Percentiles rank a stretch among this genome's conserved stretches.
Conservation (phyloP, 2,888 invertebrate genomes). For the Balanococcus diminutus region DNA sequence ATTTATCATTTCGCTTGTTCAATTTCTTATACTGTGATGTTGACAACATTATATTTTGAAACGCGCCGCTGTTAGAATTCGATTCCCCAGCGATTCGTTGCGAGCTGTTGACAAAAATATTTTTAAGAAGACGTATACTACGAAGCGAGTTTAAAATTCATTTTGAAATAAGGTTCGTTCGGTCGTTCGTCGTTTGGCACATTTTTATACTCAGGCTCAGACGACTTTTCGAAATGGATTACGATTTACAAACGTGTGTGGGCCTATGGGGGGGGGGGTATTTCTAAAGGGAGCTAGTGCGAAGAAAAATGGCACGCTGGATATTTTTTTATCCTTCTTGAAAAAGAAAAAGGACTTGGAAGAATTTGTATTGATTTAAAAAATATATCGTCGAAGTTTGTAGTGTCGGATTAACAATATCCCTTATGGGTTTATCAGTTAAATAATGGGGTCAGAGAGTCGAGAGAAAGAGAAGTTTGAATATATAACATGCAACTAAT, state of each 20-base stretch:
- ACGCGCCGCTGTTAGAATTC: neutral
- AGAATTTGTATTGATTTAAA: slow-evolving; percentile 33
- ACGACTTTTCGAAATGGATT: neutral
- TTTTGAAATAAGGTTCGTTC: neutral
- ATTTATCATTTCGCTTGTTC: slow-evolving; percentile 14
- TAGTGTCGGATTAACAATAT: slow-evolving; percentile 32
- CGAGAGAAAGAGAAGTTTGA: too few species aligned
- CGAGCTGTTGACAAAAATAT: slow-evolving; percentile 27
- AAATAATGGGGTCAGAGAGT: slow-evolving; percentile 49
- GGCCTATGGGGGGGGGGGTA: too few species aligned
- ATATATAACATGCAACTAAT: slow-evolving; percentile 48
- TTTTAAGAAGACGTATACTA: neutral
- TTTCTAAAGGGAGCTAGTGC: neutral
- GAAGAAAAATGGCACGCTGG: too few species aligned
- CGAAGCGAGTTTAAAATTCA: neutral
- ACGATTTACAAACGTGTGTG: neutral
- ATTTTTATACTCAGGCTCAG: neutral
- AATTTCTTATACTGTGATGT: neutral
- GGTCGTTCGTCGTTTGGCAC: neutral
- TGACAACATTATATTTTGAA: slow-evolving; percentile 9
- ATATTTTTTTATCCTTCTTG: neutral
- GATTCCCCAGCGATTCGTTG: slow-evolving; percentile 23
- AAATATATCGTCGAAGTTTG: neutral
- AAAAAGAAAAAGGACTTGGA: neutral
- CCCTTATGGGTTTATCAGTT: slow-evolving; percentile 31